phyloP scores from a whole-genome alignment of 2,888 invertebrate genomes.

The Eilema caniola region DNA sequence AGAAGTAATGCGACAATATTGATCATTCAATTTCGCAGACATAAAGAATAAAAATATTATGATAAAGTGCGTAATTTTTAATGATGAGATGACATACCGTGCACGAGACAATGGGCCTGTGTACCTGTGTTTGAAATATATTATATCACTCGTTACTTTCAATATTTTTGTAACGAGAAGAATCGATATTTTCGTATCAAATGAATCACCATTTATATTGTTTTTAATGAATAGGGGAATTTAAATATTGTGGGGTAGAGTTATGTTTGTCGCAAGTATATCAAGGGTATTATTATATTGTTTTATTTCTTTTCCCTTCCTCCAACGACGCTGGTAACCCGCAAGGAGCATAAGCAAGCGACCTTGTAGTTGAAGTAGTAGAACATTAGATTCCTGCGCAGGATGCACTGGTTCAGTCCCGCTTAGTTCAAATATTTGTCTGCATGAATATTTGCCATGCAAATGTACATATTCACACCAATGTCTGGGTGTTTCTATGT shows the following conservation, averaged over 20 bases:
- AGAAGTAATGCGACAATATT: conserved; percentile 1
- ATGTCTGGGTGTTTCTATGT: too few species aligned
- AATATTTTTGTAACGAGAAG: not conserved
- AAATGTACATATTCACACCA: too few species aligned
- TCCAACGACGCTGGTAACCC: too few species aligned
- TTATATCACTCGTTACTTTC: not conserved
- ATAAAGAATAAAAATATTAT: conserved; percentile 13
- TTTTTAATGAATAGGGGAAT: not conserved
- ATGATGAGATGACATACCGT: conserved; percentile 7
- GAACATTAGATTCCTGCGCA: too few species aligned
- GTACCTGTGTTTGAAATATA: conserved; percentile 7
- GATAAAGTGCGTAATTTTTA: conserved; percentile 1
- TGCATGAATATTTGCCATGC: too few species aligned
- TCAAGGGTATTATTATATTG: not conserved
- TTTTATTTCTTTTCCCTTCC: too few species aligned
- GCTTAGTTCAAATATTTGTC: too few species aligned
- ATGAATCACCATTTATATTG: not conserved
- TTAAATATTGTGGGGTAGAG: not conserved
- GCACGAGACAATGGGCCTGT: not conserved
- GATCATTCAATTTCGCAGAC: conserved; percentile 9
- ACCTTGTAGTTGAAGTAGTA: too few species aligned
- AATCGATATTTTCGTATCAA: conserved; percentile 3
- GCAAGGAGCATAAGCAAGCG: too few species aligned
- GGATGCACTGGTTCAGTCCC: too few species aligned
- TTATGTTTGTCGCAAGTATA: not conserved